Evolutionary conservation across 2,113 vertebrate genomes (phyloP).

Genomic region (Alouatta palliata): DNA sequence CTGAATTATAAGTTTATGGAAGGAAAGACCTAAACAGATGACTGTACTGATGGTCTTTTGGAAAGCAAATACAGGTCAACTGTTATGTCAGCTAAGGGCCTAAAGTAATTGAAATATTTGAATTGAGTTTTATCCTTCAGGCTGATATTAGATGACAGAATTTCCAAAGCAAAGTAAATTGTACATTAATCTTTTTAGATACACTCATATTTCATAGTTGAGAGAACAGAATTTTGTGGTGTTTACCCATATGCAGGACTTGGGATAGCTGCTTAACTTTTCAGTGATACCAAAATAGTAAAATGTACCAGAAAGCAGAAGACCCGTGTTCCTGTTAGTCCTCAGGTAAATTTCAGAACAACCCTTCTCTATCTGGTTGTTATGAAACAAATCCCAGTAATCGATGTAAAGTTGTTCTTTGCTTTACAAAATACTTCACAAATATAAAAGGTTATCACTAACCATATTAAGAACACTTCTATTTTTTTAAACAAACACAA

Average conservation of each 20-base stretch:
- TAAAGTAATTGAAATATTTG: conserved; percentile 47
- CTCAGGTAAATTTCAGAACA: not conserved
- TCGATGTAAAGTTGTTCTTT: not conserved
- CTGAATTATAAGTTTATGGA: conserved; percentile 32
- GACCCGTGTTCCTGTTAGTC: not conserved
- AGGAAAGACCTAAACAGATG: not conserved
- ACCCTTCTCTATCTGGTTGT: not conserved
- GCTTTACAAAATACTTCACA: not conserved
- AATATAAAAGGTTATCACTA: not conserved
- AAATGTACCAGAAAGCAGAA: not conserved
- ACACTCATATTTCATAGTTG: conserved; percentile 16
- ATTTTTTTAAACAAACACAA: not conserved
- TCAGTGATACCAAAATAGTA: not conserved
- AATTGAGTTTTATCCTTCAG: not conserved
- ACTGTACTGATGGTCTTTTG: not conserved
- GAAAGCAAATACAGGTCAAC: conserved; percentile 28
- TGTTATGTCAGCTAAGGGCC: not conserved
- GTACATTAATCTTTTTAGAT: conserved; percentile 27
- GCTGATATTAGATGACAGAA: not conserved
- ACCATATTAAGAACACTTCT: not conserved
- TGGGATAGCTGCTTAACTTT: not conserved
- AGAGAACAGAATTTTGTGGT: not conserved
- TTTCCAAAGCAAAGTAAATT: conserved; percentile 44
- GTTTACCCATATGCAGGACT: not conserved
- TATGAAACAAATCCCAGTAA: not conserved